phyloP scores from a whole-genome alignment of 2,113 vertebrate species.

The mouse (Mus musculus) region DNA sequence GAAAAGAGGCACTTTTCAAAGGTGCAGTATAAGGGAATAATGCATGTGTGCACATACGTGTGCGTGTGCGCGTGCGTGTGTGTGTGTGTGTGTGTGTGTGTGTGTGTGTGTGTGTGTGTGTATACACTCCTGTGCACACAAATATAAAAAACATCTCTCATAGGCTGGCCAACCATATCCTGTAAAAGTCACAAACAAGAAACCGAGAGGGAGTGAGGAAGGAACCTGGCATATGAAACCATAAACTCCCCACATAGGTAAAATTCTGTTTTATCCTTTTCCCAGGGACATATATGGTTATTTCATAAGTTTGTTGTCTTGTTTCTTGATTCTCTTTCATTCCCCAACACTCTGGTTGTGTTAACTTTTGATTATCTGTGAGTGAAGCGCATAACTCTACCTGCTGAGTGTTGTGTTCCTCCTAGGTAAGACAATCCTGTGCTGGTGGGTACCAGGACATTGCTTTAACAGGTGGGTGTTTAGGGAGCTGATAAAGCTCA shows the following conservation, averaged over 20 bases:
- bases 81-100: neutral
- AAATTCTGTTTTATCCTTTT: neutral
- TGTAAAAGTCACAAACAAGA: neutral
- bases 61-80: neutral
- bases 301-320: neutral
- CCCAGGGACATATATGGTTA: neutral
- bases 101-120: neutral
- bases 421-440: neutral
- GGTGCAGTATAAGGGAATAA: neutral
- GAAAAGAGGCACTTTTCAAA: neutral
- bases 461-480: neutral
- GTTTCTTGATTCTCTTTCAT: conserved; percentile 14
- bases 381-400: neutral
- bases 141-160: too few relatives aligned
- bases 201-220: neutral
- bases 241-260: conserved; percentile 19
- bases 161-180: neutral
- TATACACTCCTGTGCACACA: too few relatives aligned
- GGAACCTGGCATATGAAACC: neutral
- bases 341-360: neutral
- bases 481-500: neutral
- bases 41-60: accelerated
- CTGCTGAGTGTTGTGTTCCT: too few relatives aligned
- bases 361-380: neutral
- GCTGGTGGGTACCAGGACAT: neutral